Evolutionary conservation across 2,113 vertebrate genomes (phyloP), one percentile per base, ranked within the genome.

Genomic region (Halichoeres trimaculatus): DNA sequence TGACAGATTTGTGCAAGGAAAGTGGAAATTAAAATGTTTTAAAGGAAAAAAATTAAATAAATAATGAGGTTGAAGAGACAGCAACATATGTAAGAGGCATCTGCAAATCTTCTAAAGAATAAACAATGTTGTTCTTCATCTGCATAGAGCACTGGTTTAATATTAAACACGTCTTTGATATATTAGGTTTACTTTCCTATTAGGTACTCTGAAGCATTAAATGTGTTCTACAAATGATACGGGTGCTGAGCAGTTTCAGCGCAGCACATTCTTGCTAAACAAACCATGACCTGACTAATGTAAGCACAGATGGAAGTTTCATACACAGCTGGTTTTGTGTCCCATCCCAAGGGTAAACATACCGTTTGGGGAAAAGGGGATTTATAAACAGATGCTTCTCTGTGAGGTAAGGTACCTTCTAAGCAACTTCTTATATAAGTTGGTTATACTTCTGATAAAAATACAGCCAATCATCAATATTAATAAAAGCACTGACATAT

Each of bases 301-400:
- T 87, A 90, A 90, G 86, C 86, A 89, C 92, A 93, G 91, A 93
- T 93, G 92, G 91, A 85, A 73, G 77, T 85, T 87, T 91, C 78
- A 90, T 81, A 90, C 86, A 76, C 83, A 85, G 83, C 87, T 92
- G 89, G 84, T 86, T 92, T 82, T 88, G 88, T 88, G 74, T 78
- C 75, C 83, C 50, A 53, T 92, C 90, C 89, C 90, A 84, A 86
- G 89, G 86, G 90, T 85, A 87, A 90, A 84, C 83, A 78, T 45
- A 81, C 52, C 76, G 64, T 85, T 87, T 87, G 74, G 59, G 65
- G 23, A 52, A 56, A 65, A 51, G 6, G 38, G 48, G 10, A 10
- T 54, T 50, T 53, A 41, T 26, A 78, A 88, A 79, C 90, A 90
- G 85, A 90, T 88, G 84, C 86, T 76, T 63, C 45, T 61, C 50